Conservation (phyloP, 2,797 vertebrate genomes). For the Enoplosus armatus region DNA sequence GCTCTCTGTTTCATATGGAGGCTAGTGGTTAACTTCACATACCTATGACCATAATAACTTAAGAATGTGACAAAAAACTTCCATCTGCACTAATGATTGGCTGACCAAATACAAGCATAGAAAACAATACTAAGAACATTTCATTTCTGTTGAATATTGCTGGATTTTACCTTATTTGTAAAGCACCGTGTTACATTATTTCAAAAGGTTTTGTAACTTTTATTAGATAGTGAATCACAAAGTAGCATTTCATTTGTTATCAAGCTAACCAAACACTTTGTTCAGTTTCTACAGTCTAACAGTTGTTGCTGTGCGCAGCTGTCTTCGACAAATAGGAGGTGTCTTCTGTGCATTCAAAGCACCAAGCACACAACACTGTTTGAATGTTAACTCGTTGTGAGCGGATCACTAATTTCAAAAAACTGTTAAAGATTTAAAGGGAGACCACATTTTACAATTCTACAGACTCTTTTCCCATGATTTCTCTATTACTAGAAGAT, state of each 20-base stretch:
- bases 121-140: neutral
- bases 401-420: slow-evolving; percentile 28
- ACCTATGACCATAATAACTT: neutral
- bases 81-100: neutral
- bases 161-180: neutral
- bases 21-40: slow-evolving; percentile 27
- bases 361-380: slow-evolving; percentile 13
- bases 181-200: neutral
- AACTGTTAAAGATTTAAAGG: slow-evolving; percentile 27
- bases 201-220: neutral
- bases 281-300: slow-evolving; percentile 10
- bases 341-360: slow-evolving; percentile 20
- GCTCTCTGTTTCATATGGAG: slow-evolving; percentile 47
- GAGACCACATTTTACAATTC: slow-evolving; percentile 11
- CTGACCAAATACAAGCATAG: neutral
- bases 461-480: neutral
- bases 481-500: slow-evolving; percentile 17
- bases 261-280: slow-evolving; percentile 11
- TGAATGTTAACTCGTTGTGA: slow-evolving; percentile 21
- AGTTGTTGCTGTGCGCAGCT: slow-evolving; percentile 5
- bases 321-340: neutral
- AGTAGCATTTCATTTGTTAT: neutral
- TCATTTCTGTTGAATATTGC: neutral
- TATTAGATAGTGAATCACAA: neutral
- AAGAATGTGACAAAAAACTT: neutral